These are phyloP conservation scores for Muricea muricata DNA, from an alignment of 92 coral and sea anemone species.

Conservation along the genomic window DNA sequence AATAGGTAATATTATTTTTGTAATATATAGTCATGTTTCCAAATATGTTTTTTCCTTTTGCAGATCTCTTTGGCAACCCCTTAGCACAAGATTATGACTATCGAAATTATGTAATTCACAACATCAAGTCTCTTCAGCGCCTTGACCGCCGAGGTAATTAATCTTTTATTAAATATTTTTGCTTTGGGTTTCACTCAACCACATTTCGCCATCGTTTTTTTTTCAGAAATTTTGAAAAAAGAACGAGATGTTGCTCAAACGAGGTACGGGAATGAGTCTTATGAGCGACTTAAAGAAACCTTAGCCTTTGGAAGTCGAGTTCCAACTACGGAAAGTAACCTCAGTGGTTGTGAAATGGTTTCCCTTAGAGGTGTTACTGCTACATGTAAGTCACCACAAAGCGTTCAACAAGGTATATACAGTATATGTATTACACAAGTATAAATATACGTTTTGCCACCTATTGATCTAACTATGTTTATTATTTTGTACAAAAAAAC, in stretches of 20 bases:
- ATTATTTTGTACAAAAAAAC: too few relatives aligned
- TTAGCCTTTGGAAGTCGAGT: slow-evolving; percentile 91
- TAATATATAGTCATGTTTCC: not conserved
- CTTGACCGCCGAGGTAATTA: slow-evolving; percentile 89
- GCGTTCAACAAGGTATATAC: slow-evolving; percentile 19
- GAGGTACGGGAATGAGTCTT: slow-evolving; percentile 72
- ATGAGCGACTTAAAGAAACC: slow-evolving; percentile 83
- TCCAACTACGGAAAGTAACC: slow-evolving; percentile 10
- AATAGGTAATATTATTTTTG: too few relatives aligned
- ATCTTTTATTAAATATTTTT: not conserved
- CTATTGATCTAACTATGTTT: too few relatives aligned
- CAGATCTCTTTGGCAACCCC: slow-evolving; percentile 95
- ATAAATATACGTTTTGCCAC: too few relatives aligned
- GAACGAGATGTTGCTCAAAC: slow-evolving; percentile 79
- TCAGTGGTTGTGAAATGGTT: not conserved
- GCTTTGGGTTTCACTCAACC: not conserved
- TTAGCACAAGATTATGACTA: slow-evolving; percentile 94
- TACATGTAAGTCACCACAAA: not conserved
- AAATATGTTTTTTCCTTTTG: not conserved
- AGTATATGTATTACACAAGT: too few relatives aligned
- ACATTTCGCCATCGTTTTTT: not conserved
- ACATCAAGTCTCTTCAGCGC: slow-evolving; percentile 80
- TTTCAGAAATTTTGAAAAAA: slow-evolving; percentile 76
- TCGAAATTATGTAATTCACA: slow-evolving; percentile 85
- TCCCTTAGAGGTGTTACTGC: not conserved